Conservation (phyloP, 2,113 vertebrate species). For the Peromyscus leucopus region DNA sequence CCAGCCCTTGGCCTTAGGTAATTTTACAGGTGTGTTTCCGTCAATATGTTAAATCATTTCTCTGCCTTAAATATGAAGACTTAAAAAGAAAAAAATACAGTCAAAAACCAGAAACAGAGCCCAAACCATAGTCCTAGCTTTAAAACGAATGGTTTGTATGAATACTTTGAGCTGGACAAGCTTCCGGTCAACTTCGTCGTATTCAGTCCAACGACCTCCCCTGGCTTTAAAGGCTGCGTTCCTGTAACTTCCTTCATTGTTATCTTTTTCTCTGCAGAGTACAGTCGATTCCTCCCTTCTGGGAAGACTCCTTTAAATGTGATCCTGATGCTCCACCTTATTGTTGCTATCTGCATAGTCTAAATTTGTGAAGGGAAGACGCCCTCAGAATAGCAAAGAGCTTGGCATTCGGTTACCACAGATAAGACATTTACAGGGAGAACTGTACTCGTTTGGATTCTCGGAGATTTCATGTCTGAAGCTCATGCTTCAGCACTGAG, state of each 20-base stretch:
- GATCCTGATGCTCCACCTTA: not conserved
- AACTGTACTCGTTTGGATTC: slow-evolving; percentile 20
- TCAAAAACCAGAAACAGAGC: not conserved
- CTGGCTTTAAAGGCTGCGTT: not conserved
- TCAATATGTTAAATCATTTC: not conserved
- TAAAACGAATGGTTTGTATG: not conserved
- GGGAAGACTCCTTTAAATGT: slow-evolving; percentile 19
- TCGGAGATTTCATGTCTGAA: not conserved
- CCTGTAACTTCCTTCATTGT: not conserved
- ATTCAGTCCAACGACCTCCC: not conserved
- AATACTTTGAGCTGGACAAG: not conserved
- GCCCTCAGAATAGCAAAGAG: not conserved
- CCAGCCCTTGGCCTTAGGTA: not conserved
- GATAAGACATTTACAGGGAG: slow-evolving; percentile 12
- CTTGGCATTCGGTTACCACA: slow-evolving; percentile 27
- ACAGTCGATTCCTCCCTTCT: not conserved
- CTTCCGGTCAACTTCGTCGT: not conserved
- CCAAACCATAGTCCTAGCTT: slow-evolving; percentile 15
- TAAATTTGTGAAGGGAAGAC: not conserved
- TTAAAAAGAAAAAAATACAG: not conserved
- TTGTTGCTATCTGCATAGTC: not conserved
- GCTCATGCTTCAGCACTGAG: not conserved
- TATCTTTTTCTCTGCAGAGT: not conserved
- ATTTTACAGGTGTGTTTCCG: not conserved
- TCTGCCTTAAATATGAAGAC: not conserved